Percentiles rank a stretch among this genome's conserved stretches.
phyloP scores from a whole-genome alignment of 2,797 vertebrate genomes.

The Hipposideros larvatus region DNA sequence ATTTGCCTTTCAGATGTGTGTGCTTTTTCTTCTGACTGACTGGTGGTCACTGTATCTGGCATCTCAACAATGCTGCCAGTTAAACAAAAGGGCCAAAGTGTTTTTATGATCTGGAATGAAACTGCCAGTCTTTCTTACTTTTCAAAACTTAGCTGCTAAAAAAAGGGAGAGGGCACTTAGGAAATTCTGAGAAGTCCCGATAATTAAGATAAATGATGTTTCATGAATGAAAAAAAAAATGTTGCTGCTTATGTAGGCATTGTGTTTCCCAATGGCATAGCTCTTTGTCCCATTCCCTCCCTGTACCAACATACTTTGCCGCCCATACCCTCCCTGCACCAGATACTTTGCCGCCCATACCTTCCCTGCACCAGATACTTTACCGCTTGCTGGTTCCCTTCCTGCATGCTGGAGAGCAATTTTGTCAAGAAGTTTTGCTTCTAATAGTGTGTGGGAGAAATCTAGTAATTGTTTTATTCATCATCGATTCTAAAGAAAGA shows the following conservation, averaged over 20 bases:
- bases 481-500: background rate
- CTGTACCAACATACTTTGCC: too few relatives aligned
- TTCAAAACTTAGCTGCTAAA: background rate
- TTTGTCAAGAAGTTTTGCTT: background rate
- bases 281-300: background rate
- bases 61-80: background rate
- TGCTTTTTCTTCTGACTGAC: background rate
- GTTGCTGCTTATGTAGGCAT: background rate
- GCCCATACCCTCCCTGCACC: background rate
- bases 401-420: background rate
- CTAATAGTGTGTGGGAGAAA: background rate
- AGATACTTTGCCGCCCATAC: too few relatives aligned
- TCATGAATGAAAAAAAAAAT: background rate
- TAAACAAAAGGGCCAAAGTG: background rate
- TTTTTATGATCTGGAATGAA: slow-evolving; percentile 2
- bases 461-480: background rate
- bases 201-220: slow-evolving; percentile 55
- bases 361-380: background rate
- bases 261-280: background rate
- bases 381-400: background rate
- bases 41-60: background rate
- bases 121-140: background rate
- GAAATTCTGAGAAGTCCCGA: background rate
- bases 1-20: background rate
- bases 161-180: background rate